Base-by-base conservation (phyloP, 2,113 vertebrate genomes). In the Scatophagus argus region DNA sequence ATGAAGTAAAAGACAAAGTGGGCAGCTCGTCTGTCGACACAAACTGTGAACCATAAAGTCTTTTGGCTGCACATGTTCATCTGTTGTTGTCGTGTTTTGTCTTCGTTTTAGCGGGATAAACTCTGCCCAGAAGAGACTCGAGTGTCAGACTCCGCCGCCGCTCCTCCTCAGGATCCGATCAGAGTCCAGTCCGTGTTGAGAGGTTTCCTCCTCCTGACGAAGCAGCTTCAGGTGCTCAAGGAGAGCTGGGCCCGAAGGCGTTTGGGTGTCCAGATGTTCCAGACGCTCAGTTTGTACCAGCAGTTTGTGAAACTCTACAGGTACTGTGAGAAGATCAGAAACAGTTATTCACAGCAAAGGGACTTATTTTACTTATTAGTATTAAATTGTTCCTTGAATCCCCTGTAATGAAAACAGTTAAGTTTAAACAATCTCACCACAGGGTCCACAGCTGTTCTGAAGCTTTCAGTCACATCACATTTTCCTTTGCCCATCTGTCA, bases 201-300 rank as follows among this genome's bases (percentile, higher is more conserved):
- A 85, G 93, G 87, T 19, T 96, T 96, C 75, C 93, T 96, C 69
- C 74, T 94, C 14, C 81, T 94, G 6, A 94, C 91, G 83, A 96
- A 96, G 79, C 94, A 95, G 79, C 72, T 95, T 23, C 93, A 95
- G 83, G 82, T 88, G 13, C 84, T 95, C 23, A 96, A 94, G 88
- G 92, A 91, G 71, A 89, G 85, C 81, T 94, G 92, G 94, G 91
- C 93, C 21, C 1, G 0, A n/a, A 86, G 92, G 32, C 95, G 89
- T 83, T 66, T 95, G 51, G 69, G 32, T 2, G 73, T 64, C 9
- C 75, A 93, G 19, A 77, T 63, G 12, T 85, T 91, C 54, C 85
- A 54, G 36, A 87, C 52, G 5, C 13, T 82, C 47, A 36, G 78
- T 49, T 34, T 81, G 87, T 84, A 92, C 74, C 91, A 76, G 62